These are phyloP conservation scores for Xiphorhynchus elegans DNA, from an alignment of 2,113 vertebrate species.

Conservation along the genomic window DNA sequence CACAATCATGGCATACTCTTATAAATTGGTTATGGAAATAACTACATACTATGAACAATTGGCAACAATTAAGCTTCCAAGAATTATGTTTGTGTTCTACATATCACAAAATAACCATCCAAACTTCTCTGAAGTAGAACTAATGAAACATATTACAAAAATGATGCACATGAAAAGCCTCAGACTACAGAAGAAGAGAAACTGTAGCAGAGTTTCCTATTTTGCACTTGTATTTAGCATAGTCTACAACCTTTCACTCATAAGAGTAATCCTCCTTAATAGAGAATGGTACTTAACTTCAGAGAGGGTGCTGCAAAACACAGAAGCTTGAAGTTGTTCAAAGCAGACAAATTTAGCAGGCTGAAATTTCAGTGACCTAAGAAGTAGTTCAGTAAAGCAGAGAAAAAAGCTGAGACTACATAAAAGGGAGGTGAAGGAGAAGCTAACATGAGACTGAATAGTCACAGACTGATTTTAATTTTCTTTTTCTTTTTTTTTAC, in stretches of 20 bases:
- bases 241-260: neutral
- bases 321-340: neutral
- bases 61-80: neutral
- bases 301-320: neutral
- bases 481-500: neutral
- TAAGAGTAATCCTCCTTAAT: neutral
- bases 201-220: neutral
- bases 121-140: neutral
- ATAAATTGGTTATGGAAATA: neutral
- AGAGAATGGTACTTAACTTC: neutral
- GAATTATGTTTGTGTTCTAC: neutral
- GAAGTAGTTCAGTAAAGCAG: neutral
- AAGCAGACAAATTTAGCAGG: neutral
- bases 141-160: neutral
- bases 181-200: neutral
- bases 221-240: neutral
- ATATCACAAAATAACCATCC: neutral
- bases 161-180: neutral
- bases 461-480: too few species aligned
- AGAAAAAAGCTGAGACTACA: neutral
- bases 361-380: neutral
- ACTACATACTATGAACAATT: fast-evolving
- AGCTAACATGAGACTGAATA: neutral
- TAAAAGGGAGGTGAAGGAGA: neutral
- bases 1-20: neutral